These are phyloP conservation scores for Malthinus seriepunctatus DNA, from an alignment of 2,888 invertebrate genomes.

Conservation along the genomic window DNA sequence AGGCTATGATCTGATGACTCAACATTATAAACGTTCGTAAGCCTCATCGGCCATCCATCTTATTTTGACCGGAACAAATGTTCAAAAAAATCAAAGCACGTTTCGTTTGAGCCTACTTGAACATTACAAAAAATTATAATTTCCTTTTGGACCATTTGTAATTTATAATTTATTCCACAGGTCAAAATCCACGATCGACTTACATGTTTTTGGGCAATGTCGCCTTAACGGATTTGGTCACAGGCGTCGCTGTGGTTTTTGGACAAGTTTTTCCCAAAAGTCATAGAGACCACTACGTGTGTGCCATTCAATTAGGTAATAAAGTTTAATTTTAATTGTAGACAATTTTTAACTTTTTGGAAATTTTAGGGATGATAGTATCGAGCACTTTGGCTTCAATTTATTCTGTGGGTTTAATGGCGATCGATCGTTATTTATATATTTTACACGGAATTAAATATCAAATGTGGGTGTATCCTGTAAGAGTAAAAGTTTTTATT, in stretches of 20 bases:
- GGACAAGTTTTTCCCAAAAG: slow-evolving; percentile 55
- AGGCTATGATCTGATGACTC: too few species aligned
- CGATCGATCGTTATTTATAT: slow-evolving; percentile 66
- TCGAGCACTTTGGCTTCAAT: slow-evolving; percentile 66
- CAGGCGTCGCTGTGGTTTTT: slow-evolving; percentile 63
- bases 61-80: too few species aligned
- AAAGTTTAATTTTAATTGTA: background rate
- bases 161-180: too few species aligned
- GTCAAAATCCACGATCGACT: slow-evolving; percentile 65
- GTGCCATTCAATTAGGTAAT: slow-evolving; percentile 54
- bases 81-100: too few species aligned
- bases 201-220: slow-evolving; percentile 69
- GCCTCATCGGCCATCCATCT: too few species aligned
- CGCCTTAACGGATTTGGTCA: slow-evolving; percentile 66
- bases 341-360: too few species aligned
- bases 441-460: slow-evolving; percentile 68
- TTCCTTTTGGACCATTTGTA: too few species aligned
- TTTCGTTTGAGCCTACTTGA: too few species aligned
- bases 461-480: slow-evolving; percentile 63
- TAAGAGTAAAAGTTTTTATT: slow-evolving; percentile 61
- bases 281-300: slow-evolving; percentile 49
- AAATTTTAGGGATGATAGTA: slow-evolving; percentile 62
- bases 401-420: slow-evolving; percentile 66
- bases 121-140: too few species aligned
- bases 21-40: too few species aligned